Evolutionary conservation across 2,113 vertebrate species (phyloP).

Genomic region (Prunella himalayana): DNA sequence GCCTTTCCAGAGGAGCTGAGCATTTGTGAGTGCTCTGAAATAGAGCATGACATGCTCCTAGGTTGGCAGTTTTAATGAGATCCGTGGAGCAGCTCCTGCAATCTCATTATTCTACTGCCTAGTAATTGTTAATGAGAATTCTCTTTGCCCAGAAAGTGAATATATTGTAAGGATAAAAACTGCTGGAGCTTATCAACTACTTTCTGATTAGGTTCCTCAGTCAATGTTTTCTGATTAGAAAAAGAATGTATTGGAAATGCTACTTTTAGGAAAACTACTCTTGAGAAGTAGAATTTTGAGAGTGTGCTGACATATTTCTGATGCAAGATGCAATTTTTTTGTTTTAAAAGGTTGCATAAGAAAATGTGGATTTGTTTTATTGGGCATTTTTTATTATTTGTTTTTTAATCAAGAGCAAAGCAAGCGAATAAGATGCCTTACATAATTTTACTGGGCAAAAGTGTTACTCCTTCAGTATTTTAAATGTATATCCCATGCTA

Average conservation of each 20-base stretch:
- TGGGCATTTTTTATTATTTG: background rate
- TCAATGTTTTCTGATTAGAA: background rate
- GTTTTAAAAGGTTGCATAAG: background rate
- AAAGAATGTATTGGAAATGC: background rate
- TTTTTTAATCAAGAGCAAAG: background rate
- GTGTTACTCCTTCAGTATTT: background rate
- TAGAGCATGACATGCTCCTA: background rate
- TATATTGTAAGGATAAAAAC: background rate
- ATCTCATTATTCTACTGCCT: background rate
- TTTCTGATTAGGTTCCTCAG: background rate
- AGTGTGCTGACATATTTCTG: background rate
- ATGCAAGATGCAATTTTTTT: background rate
- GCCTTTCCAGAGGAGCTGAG: background rate
- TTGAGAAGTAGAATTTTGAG: background rate
- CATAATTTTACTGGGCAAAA: background rate
- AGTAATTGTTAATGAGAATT: background rate
- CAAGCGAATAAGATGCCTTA: background rate
- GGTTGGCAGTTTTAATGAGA: background rate
- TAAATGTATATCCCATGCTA: background rate
- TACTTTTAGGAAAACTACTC: background rate
- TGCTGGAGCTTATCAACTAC: background rate
- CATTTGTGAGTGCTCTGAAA: background rate
- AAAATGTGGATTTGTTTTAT: background rate
- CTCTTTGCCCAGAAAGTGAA: background rate
- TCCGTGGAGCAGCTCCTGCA: background rate